Base-by-base conservation (phyloP, 2,888 invertebrate species). In the Netelia melanura region DNA sequence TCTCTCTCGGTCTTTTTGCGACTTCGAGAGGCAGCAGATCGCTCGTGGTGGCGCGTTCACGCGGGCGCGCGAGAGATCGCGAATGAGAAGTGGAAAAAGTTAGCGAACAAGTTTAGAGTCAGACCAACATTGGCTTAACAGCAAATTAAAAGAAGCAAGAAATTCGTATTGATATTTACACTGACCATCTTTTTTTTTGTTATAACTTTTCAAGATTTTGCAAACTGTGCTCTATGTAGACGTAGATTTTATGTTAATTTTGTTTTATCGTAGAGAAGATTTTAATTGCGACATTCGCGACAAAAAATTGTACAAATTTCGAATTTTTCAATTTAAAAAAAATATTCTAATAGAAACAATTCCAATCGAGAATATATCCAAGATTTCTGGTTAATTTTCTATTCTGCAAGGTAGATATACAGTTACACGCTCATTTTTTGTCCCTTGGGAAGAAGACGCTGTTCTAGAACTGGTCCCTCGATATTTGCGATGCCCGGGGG, bases 31-130 rank as follows among this genome's bases (percentile, higher is more conserved):
- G 21, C 21, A 21, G 10, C 23, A 85, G 70, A 78, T 82, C 75
- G 64, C 70, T 82, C 71, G 21, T 21, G 48, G 76, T 61, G 74
- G 38, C 74, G 44, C 85, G 86, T 86, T 83, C 80, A 82, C 86
- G 71, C 82, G 75, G 62, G 62, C 62, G 65, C 62, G 67, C 65
- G 77, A 72, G 70, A 79, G 48, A 64, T 70, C n/a, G 71, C 54
- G 21, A 70, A 68, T 70, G 71, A 77, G 70, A 56, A 10, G 65
- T 30, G 65, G 71, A 85, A 75, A 79, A 71, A 54, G 67, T 48
- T 21, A 76, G 56, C 64, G 25, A 64, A 2, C 25, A 48, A 81
- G 61, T 70, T 52, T 30, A 56, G 43, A 64, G 52, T 30, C 43
- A 9, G 54, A 48, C 30, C 62, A 64, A 54, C 61, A 77, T 71